Conservation (phyloP, 2,113 vertebrate species). For the Gadus macrocephalus region DNA sequence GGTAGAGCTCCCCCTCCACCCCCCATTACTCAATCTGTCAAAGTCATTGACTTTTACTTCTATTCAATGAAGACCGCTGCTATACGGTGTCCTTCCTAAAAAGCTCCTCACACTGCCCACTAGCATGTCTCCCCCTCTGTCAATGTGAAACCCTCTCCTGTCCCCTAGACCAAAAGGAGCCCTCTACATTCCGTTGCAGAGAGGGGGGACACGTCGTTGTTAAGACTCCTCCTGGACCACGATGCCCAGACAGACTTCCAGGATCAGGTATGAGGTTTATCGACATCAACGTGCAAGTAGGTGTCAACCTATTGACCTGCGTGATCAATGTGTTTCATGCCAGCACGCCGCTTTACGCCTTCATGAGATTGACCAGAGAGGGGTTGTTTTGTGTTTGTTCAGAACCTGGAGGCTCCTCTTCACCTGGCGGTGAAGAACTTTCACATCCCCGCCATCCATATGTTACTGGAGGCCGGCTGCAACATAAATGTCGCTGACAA, state of each 20-base stretch:
- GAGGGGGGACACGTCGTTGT: conserved; percentile 73
- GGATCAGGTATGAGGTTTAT: conserved; percentile 65
- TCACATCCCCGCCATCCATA: conserved; percentile 71
- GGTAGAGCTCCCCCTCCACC: conserved; percentile 53
- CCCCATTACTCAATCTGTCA: not conserved
- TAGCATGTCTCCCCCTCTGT: not conserved
- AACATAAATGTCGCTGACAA: conserved; percentile 74
- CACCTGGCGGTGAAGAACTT: conserved; percentile 81
- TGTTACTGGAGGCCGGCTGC: conserved; percentile 73
- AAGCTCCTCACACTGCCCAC: not conserved
- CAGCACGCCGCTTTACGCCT: too few species aligned
- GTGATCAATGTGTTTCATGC: too few species aligned
- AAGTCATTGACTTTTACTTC: too few species aligned
- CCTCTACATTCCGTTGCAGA: conserved; percentile 74
- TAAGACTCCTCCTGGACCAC: conserved; percentile 75
- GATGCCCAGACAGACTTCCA: conserved; percentile 65
- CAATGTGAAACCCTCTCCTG: not conserved
- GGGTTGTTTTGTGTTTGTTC: conserved; percentile 47
- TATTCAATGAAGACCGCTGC: too few species aligned
- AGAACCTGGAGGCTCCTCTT: conserved; percentile 79
- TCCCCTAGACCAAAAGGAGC: conserved; percentile 65
- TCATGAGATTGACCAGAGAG: not conserved
- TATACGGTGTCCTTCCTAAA: not conserved
- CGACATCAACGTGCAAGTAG: not conserved
- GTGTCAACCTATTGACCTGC: not conserved